Evolutionary conservation across 1,140 invertebrate genomes (phyloP).

Genomic region (Anthonomus grandis): DNA sequence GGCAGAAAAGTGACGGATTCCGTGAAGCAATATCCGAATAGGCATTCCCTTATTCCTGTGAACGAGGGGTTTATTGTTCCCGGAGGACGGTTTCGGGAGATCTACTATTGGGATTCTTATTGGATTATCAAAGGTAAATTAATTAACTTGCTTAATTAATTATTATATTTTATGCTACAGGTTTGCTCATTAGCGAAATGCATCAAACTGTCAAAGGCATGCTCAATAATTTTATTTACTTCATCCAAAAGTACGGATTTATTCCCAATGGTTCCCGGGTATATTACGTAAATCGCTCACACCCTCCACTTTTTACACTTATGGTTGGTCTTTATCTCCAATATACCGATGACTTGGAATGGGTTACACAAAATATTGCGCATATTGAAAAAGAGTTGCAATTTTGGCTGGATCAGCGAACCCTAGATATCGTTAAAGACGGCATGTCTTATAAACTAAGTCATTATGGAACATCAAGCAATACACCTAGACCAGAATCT

Average conservation of each 20-base stretch:
- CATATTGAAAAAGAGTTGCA: slow-evolving; percentile 66
- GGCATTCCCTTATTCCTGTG: slow-evolving; percentile 71
- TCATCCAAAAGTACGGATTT: slow-evolving; percentile 58
- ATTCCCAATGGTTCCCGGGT: slow-evolving; percentile 70
- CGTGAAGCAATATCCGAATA: slow-evolving; percentile 58
- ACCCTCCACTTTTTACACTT: slow-evolving; percentile 75
- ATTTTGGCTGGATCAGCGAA: slow-evolving; percentile 62
- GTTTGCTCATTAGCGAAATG: slow-evolving; percentile 75
- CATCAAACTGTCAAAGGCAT: slow-evolving; percentile 67
- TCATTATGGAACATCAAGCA: slow-evolving; percentile 58
- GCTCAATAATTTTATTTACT: slow-evolving; percentile 69
- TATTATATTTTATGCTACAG: slow-evolving; percentile 7
- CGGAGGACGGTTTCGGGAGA: slow-evolving; percentile 80
- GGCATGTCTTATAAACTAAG: slow-evolving; percentile 57
- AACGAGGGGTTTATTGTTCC: slow-evolving; percentile 80
- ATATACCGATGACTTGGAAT: slow-evolving; percentile 62
- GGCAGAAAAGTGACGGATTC: slow-evolving; percentile 63
- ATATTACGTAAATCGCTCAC: slow-evolving; percentile 76
- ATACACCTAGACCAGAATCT: slow-evolving; percentile 75
- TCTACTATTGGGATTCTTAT: slow-evolving; percentile 90
- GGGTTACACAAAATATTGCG: slow-evolving; percentile 58
- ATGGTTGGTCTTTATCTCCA: slow-evolving; percentile 73
- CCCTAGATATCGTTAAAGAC: slow-evolving; percentile 53
- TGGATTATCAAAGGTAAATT: slow-evolving; percentile 71
- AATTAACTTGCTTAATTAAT: neutral